phyloP scores from a whole-genome alignment of 1,140 invertebrate genomes.

The Drosophila ogumai region DNA sequence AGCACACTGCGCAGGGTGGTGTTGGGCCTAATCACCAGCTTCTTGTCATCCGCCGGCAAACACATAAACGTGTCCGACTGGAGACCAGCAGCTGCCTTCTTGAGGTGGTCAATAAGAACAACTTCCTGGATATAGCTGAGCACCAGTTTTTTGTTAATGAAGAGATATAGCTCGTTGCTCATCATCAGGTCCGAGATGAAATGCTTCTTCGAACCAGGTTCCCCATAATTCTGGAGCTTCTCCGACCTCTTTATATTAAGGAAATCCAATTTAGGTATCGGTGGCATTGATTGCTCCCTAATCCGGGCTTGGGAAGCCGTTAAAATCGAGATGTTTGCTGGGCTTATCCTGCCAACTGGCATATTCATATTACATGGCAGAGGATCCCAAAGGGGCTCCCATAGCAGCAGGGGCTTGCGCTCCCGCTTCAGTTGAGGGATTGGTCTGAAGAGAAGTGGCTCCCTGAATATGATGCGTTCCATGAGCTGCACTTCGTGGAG shows the following conservation, averaged over 20 bases:
- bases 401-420: constrained; percentile 4
- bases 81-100: constrained; percentile 82
- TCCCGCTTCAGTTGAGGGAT: constrained; percentile 21
- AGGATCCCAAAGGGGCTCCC: not conserved
- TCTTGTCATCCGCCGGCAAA: constrained; percentile 22
- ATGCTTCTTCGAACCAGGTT: constrained; percentile 18
- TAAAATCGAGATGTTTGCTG: not conserved
- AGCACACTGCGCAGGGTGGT: constrained; percentile 53
- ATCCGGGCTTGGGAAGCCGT: constrained; percentile 37
- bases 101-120: constrained; percentile 47
- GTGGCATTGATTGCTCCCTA: not conserved
- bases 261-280: constrained; percentile 4
- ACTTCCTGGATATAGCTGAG: constrained; percentile 23
- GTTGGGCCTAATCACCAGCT: constrained; percentile 34
- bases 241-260: not conserved
- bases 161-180: constrained; percentile 42
- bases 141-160: constrained; percentile 2
- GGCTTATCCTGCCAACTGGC: not conserved
- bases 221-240: not conserved
- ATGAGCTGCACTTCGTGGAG: not conserved
- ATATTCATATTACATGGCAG: not conserved
- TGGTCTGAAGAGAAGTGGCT: not conserved
- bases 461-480: not conserved
- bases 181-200: constrained; percentile 47
- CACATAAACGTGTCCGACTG: constrained; percentile 85